Conservation (phyloP, 1,140 invertebrate species). For the Lordiphosa stackelbergi region DNA sequence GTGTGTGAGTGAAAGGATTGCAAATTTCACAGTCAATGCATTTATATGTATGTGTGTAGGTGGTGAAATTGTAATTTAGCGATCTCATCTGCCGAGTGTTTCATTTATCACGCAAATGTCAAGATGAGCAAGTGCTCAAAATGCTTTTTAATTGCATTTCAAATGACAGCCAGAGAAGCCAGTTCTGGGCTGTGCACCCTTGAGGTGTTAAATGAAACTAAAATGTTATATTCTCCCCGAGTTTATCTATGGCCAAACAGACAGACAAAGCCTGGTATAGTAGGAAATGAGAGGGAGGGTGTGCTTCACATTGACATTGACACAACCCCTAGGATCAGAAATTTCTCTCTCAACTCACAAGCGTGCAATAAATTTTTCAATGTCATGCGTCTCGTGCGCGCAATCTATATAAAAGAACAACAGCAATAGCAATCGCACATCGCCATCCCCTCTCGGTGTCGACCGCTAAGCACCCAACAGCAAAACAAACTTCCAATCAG, state of each 20-base stretch:
- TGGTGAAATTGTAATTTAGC: conserved; percentile 53
- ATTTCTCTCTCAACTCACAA: conserved; percentile 45
- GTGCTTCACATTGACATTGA: conserved; percentile 53
- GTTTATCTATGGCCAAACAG: conserved; percentile 5
- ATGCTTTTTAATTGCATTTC: conserved; percentile 72
- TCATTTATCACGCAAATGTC: conserved; percentile 68
- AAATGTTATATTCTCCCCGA: conserved; percentile 4
- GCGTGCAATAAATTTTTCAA: conserved; percentile 75
- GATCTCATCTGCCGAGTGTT: conserved; percentile 54
- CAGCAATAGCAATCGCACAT: conserved; percentile 21
- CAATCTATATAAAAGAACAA: conserved; percentile 60
- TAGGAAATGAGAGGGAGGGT: neutral
- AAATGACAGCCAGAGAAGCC: conserved; percentile 23
- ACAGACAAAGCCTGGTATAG: too few relatives aligned
- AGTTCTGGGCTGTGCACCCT: conserved; percentile 12
- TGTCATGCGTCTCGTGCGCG: conserved; percentile 65
- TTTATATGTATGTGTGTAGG: conserved; percentile 27
- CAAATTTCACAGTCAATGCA: conserved; percentile 60
- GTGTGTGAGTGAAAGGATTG: conserved; percentile 51
- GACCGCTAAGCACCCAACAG: conserved; percentile 70
- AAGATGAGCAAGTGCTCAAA: conserved; percentile 64
- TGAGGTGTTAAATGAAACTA: conserved; percentile 55
- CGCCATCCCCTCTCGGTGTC: conserved; percentile 24
- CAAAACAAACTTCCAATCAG: conserved; percentile 72
- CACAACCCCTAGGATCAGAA: conserved; percentile 54